Evolutionary conservation across 2,113 vertebrate genomes (phyloP), one percentile per base, ranked within the genome.

Genomic region (Poeciliopsis turrubarensis): DNA sequence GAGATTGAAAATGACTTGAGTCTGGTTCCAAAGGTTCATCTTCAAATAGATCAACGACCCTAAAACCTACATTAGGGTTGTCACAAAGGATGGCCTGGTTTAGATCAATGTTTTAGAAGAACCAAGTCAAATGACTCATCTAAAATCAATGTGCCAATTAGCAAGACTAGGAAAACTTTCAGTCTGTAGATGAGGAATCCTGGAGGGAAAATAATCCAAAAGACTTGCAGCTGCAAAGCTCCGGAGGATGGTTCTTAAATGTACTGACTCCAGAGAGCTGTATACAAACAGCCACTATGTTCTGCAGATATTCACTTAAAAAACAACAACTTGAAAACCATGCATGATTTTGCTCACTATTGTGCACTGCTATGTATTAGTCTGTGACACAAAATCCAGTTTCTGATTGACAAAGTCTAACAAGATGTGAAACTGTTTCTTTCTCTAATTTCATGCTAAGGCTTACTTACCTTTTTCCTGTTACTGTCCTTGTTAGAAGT

Each of bases 391-490:
- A 57, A 57, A 54, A 54, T 54, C 47, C 22, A 25, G 22, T 25
- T 51, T 51, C 19, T 51, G 47, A 51, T 22, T 51, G 17, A 51
- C 6, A 51, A 54, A 57, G n/a, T 57, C 22, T n/a, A 25, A 57
- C 51, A 11, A 57, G 25, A 11, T 57, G 51, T 57, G 6, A 57
- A n/a, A 57, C 25, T 57, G 51, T 57, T 57, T n/a, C 22, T 57
- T 3, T 57, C 10, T 57, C 3, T n/a, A 8, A n/a, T 57, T n/a
- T 57, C 9, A 57, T 25, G 19, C 1, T 3, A n/a, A n/a, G 10
- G 9, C 9, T 25, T 74, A 60, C 92, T 93, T 94, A 94, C 94
- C 94, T 92, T 93, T 65, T 82, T 92, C 60, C 80, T 85, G 78
- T 87, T 90, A 78, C 85, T 89, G 79, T 87, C 89, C 81, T 86